Percentiles rank a stretch among this genome's conserved stretches.
Evolutionary conservation across 1,140 invertebrate species (phyloP).

Genomic region (Eriosoma lanigerum): DNA sequence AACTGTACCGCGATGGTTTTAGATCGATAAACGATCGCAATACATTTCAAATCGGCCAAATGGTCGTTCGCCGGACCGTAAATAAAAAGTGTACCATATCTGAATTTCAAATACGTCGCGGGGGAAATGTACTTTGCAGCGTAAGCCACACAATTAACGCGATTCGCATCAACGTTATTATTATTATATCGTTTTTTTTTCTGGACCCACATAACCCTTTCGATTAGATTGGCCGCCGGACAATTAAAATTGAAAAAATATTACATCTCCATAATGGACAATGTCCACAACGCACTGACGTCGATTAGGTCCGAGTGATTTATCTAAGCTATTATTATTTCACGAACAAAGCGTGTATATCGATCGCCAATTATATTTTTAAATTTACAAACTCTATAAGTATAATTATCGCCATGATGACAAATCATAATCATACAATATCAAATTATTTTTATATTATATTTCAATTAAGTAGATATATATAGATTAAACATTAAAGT

Average conservation of each 20-base stretch:
- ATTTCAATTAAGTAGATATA: no score
- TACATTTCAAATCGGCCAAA: slow-evolving; percentile 25
- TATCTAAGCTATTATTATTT: not conserved
- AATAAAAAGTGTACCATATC: slow-evolving; percentile 33
- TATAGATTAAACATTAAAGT: no score
- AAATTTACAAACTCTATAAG: no score
- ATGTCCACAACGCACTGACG: not conserved
- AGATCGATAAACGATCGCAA: not conserved
- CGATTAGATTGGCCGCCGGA: not conserved
- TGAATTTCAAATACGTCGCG: not conserved
- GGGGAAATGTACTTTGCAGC: not conserved
- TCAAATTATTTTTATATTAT: no score
- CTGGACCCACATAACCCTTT: not conserved
- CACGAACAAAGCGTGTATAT: not conserved
- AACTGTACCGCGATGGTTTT: not conserved
- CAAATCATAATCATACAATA: no score
- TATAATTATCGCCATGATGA: no score
- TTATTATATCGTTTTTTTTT: slow-evolving; percentile 41
- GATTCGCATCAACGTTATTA: slow-evolving; percentile 30
- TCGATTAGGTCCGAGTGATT: not conserved
- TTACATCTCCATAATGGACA: slow-evolving; percentile 6
- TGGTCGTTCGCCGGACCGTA: not conserved
- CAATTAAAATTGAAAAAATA: slow-evolving; percentile 17
- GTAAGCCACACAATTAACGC: slow-evolving; percentile 33
- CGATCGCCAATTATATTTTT: no score